Evolutionary conservation across 2,797 vertebrate genomes (phyloP).

Genomic region (Acanthurus lineatus): DNA sequence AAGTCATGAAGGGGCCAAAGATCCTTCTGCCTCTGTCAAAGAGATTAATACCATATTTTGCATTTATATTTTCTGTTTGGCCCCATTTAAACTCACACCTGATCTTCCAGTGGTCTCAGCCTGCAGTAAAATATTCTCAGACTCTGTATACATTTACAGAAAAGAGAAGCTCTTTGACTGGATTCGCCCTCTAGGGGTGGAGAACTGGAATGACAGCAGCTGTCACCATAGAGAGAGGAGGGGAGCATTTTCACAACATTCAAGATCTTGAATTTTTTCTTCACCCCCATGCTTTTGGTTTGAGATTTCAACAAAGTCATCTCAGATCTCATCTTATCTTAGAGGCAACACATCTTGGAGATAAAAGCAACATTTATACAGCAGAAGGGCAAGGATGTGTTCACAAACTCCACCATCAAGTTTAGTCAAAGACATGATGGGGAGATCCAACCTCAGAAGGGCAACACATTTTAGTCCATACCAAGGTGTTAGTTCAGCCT

Average conservation of each 20-base stretch:
- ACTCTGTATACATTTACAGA: background rate
- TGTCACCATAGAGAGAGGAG: constrained; percentile 14
- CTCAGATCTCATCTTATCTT: constrained; percentile 57
- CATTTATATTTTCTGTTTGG: constrained; percentile 11
- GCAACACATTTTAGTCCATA: constrained; percentile 51
- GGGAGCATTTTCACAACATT: constrained; percentile 15
- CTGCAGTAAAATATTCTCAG: constrained; percentile 4
- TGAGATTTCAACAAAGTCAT: constrained; percentile 45
- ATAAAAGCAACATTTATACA: constrained; percentile 57
- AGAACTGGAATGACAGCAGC: constrained; percentile 35
- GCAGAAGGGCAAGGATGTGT: constrained; percentile 51
- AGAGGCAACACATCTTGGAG: constrained; percentile 44
- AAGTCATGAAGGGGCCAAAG: constrained; percentile 3
- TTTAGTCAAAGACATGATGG: constrained; percentile 51
- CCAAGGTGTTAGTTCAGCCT: constrained; percentile 61
- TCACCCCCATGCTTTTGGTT: constrained; percentile 18
- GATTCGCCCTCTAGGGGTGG: constrained; percentile 62
- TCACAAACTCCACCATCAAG: constrained; percentile 31
- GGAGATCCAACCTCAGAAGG: constrained; percentile 31
- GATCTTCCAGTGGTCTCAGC: background rate
- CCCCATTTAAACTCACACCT: constrained; percentile 16
- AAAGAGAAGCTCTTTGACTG: constrained; percentile 3
- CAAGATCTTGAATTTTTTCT: constrained; percentile 10
- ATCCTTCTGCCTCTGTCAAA: background rate
- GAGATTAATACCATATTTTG: constrained; percentile 9